Base-by-base conservation (phyloP, 2,113 vertebrate species). In the Centropristis striata region DNA sequence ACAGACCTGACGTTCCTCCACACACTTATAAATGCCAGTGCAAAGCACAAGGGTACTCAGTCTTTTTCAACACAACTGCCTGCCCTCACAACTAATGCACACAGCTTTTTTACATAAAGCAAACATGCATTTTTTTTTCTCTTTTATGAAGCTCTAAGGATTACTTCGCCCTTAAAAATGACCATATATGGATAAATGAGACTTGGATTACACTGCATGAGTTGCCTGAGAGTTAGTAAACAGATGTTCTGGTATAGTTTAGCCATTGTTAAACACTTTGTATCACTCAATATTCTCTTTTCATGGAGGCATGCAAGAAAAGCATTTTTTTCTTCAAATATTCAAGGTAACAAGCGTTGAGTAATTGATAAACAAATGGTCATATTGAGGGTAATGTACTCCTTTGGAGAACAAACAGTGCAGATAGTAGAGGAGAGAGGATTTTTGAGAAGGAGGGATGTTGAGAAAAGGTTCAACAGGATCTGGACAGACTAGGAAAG, bases 1-100 rank as follows among this genome's bases (percentile, higher is more conserved):
- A 63, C 60, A 70, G 21, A 86, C 78, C 69, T 59, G 75, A 76
- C 58, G 42, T 58, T 84, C 85, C 83, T 84, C 58, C 41, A 59
- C 73, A 59, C 61, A n/a, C 36, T 51, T 28, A 25, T 50, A 70
- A 75, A 72, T 73, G 51, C 47, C 64, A 37, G 20, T 18, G 65
- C 55, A 76, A 72, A 78, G 18, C 50, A 47, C 55, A 78, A 51
- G 51, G 50, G 42, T 57, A 44, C 36, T 58, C 14, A 46, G n/a
- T 47, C 10, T 70, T 50, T 51, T 37, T 36, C 23, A 37, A 63
- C 49, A 59, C 53, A 59, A 14, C 5, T 36, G 51, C 57, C 53
- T 37, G 14, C 15, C 18, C 28, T 23, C 39, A n/a, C 13, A 69
- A 28, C 39, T 53, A 20, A 47, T 8, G 14, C 32, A 20, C 46